Evolutionary conservation across 2,888 invertebrate species (phyloP).

Genomic region (Agrilus mali): DNA sequence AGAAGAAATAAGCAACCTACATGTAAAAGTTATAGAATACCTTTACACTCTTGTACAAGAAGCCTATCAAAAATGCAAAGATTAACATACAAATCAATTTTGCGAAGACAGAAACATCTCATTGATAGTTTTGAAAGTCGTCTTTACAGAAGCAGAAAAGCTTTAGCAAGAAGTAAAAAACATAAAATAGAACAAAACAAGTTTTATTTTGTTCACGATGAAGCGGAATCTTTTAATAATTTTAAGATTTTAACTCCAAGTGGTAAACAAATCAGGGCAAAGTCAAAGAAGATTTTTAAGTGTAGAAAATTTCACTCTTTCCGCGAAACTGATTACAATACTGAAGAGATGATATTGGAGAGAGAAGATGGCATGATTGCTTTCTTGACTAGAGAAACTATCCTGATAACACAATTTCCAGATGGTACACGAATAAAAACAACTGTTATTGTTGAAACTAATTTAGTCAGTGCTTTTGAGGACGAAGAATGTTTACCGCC

Average conservation of each 20-base stretch:
- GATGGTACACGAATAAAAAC: slow-evolving; percentile 10
- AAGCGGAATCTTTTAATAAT: slow-evolving; percentile 3
- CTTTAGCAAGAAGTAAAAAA: slow-evolving; percentile 4
- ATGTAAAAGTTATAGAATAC: too few relatives aligned
- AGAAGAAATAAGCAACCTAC: too few relatives aligned
- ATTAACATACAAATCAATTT: neutral
- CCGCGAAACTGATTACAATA: slow-evolving; percentile 7
- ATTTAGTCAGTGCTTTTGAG: too few relatives aligned
- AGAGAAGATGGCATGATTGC: slow-evolving; percentile 13
- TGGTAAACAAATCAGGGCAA: slow-evolving; percentile 7
- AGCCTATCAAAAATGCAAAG: neutral
- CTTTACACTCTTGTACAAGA: too few relatives aligned
- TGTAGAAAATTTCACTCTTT: slow-evolving; percentile 7
- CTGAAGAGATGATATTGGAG: slow-evolving; percentile 7
- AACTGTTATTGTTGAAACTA: too few relatives aligned
- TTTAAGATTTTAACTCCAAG: slow-evolving; percentile 8
- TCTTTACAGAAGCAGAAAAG: slow-evolving; percentile 6
- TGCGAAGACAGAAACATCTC: slow-evolving; percentile 7
- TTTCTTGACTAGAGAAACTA: slow-evolving; percentile 7
- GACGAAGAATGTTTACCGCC: neutral
- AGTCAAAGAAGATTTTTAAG: slow-evolving; percentile 1
- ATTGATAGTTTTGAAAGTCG: slow-evolving; percentile 8
- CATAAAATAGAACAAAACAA: slow-evolving; percentile 5
- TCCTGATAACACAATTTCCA: slow-evolving; percentile 10
- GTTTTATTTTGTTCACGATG: slow-evolving; percentile 7